Evolutionary conservation across 2,888 invertebrate species (phyloP).

Genomic region (Thecocarcelia acutangulata): DNA sequence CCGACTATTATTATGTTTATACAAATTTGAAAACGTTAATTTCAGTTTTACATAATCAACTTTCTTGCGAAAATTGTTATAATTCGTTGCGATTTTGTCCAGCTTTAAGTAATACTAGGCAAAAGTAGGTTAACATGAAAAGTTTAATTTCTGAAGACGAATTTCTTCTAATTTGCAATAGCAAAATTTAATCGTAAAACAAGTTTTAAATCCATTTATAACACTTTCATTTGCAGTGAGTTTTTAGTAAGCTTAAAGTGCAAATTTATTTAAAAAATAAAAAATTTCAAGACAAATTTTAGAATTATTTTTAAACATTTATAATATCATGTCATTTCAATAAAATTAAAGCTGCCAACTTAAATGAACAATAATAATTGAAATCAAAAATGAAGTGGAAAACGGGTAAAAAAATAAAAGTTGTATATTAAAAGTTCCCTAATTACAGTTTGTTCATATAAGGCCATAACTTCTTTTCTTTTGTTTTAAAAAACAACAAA

Average conservation of each 20-base stretch:
- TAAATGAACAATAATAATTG: conserved; percentile 25
- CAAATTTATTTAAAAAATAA: conserved; percentile 61
- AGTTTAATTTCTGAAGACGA: too few relatives aligned
- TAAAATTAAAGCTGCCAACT: conserved; percentile 50
- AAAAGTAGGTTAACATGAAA: too few relatives aligned
- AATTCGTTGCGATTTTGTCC: too few relatives aligned
- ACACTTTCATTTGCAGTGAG: conserved; percentile 32
- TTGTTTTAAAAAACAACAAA: conserved; percentile 10
- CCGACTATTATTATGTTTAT: too few relatives aligned
- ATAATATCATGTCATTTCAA: conserved; percentile 20
- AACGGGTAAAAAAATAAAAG: conserved; percentile 12
- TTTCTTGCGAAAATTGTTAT: too few relatives aligned
- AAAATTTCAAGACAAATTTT: conserved; percentile 33
- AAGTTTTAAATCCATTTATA: too few relatives aligned
- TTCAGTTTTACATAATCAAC: too few relatives aligned
- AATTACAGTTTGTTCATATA: conserved; percentile 58
- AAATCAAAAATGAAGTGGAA: conserved; percentile 25
- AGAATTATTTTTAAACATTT: neutral
- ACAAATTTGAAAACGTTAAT: too few relatives aligned
- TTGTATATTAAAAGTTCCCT: conserved; percentile 56
- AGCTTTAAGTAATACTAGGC: too few relatives aligned
- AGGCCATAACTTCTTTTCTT: conserved; percentile 53
- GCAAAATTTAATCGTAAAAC: too few relatives aligned
- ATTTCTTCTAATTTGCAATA: too few relatives aligned
- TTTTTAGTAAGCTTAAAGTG: conserved; percentile 34